Evolutionary conservation across 2,797 vertebrate genomes (phyloP).

Genomic region (Muraenolepis orangiensis): DNA sequence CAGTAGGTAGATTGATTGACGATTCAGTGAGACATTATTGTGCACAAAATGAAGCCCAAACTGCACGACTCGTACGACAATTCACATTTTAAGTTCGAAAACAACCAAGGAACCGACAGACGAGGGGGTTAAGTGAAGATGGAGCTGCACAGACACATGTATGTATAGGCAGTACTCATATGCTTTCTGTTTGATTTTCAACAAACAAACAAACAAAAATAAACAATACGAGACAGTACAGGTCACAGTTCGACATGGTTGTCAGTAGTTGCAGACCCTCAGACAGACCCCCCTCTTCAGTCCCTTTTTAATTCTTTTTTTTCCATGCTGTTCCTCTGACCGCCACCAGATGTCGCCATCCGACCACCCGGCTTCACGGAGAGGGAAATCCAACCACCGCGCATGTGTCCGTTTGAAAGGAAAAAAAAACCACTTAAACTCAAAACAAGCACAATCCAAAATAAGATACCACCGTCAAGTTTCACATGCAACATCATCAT

Average conservation of each 20-base stretch:
- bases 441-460: conserved; percentile 70
- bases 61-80: not conserved
- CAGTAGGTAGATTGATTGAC: too few species aligned
- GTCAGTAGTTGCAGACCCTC: conserved; percentile 45
- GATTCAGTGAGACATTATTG: not conserved
- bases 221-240: conserved; percentile 57
- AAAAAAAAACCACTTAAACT: conserved; percentile 59
- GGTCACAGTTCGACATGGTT: conserved; percentile 51
- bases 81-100: conserved; percentile 2
- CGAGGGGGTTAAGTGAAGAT: conserved; percentile 11
- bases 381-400: conserved; percentile 33
- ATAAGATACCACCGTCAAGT: conserved; percentile 63
- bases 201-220: conserved; percentile 46
- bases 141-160: conserved; percentile 49
- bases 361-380: conserved; percentile 38
- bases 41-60: not conserved
- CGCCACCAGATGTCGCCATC: conserved; percentile 64
- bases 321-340: conserved; percentile 32
- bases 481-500: conserved; percentile 73
- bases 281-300: conserved; percentile 37
- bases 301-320: conserved; percentile 18
- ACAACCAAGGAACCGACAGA: conserved; percentile 1
- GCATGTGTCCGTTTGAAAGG: conserved; percentile 50
- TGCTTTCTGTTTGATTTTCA: conserved; percentile 56
- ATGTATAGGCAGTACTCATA: too few species aligned